These are phyloP conservation scores for Lordiphosa collinella DNA, from an alignment of 1,140 invertebrate genomes.

Conservation along the genomic window DNA sequence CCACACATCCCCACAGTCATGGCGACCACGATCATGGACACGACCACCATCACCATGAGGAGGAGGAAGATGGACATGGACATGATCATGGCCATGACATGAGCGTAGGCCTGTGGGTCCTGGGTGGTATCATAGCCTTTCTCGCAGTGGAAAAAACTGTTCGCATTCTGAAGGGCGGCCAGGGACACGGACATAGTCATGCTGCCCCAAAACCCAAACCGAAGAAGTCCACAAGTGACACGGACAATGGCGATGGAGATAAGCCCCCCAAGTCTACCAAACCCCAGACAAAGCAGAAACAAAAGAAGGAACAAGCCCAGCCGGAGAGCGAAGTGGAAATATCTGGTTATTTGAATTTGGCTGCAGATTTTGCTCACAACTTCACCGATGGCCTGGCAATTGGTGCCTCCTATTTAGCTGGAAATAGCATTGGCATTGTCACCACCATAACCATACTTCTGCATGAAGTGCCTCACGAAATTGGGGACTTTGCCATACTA, in stretches of 20 bases:
- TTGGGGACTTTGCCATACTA: slow-evolving; percentile 98
- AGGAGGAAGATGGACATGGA: slow-evolving; percentile 80
- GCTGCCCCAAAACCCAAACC: slow-evolving; percentile 61
- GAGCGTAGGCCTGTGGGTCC: slow-evolving; percentile 91
- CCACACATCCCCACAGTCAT: slow-evolving; percentile 84
- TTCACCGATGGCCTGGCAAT: slow-evolving; percentile 98
- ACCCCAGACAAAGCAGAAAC: slow-evolving; percentile 61
- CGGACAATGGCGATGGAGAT: slow-evolving; percentile 78
- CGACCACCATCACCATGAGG: slow-evolving; percentile 80
- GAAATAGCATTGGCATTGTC: slow-evolving; percentile 90
- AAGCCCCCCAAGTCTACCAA: slow-evolving; percentile 48
- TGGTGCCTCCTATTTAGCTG: slow-evolving; percentile 95
- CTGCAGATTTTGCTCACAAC: slow-evolving; percentile 98
- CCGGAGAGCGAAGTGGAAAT: slow-evolving; percentile 83
- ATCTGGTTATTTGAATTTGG: slow-evolving; percentile 94
- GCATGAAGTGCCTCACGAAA: slow-evolving; percentile 98
- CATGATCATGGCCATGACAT: slow-evolving; percentile 86
- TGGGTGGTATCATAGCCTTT: slow-evolving; percentile 93
- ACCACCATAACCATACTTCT: slow-evolving; percentile 95
- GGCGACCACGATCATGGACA: slow-evolving; percentile 66
- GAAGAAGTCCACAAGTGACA: slow-evolving; percentile 70
- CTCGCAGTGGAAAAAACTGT: slow-evolving; percentile 96
- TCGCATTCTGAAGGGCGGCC: slow-evolving; percentile 90
- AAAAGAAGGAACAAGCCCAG: slow-evolving; percentile 56
- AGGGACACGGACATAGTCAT: slow-evolving; percentile 80